Percentiles rank a stretch among this genome's conserved stretches.
Evolutionary conservation across 2,888 invertebrate genomes (phyloP).

Genomic region (Apotomis capreana): DNA sequence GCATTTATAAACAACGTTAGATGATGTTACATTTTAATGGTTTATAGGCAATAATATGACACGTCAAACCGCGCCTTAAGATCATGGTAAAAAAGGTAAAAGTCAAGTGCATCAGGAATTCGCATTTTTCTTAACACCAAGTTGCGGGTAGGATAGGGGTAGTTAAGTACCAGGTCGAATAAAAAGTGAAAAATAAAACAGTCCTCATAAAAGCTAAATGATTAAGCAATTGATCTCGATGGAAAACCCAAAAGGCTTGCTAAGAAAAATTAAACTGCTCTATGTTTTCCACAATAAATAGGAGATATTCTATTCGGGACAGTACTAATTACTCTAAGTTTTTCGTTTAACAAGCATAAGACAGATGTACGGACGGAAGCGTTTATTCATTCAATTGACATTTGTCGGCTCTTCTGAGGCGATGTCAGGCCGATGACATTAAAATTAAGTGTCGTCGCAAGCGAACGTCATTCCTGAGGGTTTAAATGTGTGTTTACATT

Average conservation of each 20-base stretch:
- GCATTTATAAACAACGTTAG: too few relatives aligned
- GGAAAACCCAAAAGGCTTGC: background rate
- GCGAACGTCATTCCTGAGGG: constrained; percentile 1
- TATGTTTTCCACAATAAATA: constrained; percentile 17
- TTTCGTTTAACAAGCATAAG: constrained; percentile 28
- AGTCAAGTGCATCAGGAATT: too few relatives aligned
- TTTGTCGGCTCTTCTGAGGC: constrained; percentile 34
- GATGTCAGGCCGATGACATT: constrained; percentile 22
- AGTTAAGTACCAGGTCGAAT: too few relatives aligned
- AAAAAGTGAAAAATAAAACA: background rate
- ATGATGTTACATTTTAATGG: too few relatives aligned
- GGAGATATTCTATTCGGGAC: constrained; percentile 17
- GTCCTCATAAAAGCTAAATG: background rate
- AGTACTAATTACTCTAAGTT: constrained; percentile 28
- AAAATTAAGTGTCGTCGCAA: constrained; percentile 14
- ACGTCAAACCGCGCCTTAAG: too few relatives aligned
- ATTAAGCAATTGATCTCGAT: too few relatives aligned
- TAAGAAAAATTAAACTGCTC: background rate
- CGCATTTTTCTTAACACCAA: too few relatives aligned
- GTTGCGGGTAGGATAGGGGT: too few relatives aligned
- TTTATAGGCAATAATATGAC: too few relatives aligned
- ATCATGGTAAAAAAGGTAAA: too few relatives aligned
- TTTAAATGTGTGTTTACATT: background rate
- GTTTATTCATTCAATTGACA: constrained; percentile 37
- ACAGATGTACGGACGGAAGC: constrained; percentile 38